Conservation (phyloP, 2,888 invertebrate species). For the Phaonia tiefii region DNA sequence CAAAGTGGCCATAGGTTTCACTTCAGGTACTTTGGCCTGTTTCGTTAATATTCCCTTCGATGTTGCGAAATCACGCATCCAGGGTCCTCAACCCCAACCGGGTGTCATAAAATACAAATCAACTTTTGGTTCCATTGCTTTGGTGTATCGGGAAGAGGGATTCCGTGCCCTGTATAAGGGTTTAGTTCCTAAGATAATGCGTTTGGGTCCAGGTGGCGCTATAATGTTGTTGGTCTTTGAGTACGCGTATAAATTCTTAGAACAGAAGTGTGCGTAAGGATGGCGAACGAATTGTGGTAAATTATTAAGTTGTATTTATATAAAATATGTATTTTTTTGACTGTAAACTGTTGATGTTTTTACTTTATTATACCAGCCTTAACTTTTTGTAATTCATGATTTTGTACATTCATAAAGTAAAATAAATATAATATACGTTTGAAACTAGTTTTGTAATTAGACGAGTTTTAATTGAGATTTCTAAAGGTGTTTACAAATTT, state of each 20-base stretch:
- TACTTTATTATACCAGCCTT: constrained; percentile 4
- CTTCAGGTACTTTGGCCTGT: constrained; percentile 92
- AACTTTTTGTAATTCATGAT: constrained; percentile 40
- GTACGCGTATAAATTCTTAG: constrained; percentile 89
- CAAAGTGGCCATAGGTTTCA: constrained; percentile 91
- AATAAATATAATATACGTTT: no score
- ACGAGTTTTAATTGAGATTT: background rate
- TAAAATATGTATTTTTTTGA: constrained; percentile 49
- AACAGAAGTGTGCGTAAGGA: constrained; percentile 70
- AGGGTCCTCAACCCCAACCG: constrained; percentile 91
- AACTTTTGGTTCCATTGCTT: constrained; percentile 86
- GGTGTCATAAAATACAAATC: constrained; percentile 89
- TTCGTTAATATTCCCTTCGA: constrained; percentile 96
- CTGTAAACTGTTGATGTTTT: constrained; percentile 53
- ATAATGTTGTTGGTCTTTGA: constrained; percentile 97
- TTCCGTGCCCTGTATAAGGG: constrained; percentile 95
- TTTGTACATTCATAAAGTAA: background rate
- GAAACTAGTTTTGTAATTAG: constrained; percentile 45
- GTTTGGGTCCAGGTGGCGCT: constrained; percentile 96
- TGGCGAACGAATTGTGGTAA: constrained; percentile 3
- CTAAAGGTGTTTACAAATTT: background rate
- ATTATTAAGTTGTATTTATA: background rate
- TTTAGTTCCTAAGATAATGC: constrained; percentile 92
- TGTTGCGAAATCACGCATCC: constrained; percentile 97
- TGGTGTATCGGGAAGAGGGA: constrained; percentile 94